Evolutionary conservation across 2,888 invertebrate genomes (phyloP).

Genomic region (Rhingia rostrata): DNA sequence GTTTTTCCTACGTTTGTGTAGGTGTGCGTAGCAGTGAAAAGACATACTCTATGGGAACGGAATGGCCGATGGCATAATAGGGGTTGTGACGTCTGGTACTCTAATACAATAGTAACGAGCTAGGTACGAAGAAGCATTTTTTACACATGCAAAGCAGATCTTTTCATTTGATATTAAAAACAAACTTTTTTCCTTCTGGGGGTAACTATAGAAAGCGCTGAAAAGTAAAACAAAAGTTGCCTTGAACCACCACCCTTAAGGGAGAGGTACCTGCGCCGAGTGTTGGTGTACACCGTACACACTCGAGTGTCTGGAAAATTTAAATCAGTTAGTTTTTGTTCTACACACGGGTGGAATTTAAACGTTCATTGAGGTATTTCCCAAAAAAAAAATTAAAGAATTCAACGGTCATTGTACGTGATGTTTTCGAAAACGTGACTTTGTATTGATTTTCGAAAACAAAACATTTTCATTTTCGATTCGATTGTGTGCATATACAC

Average conservation of each 20-base stretch:
- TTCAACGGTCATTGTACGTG: conserved; percentile 77
- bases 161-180: neutral
- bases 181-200: conserved; percentile 1
- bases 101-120: conserved; percentile 15
- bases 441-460: conserved; percentile 81
- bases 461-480: conserved; percentile 72
- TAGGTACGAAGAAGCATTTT: neutral
- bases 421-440: conserved; percentile 83
- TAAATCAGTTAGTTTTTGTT: conserved; percentile 51
- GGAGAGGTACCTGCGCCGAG: conserved; percentile 17
- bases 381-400: conserved; percentile 30
- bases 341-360: conserved; percentile 36
- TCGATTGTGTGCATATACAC: conserved; percentile 47
- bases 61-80: conserved; percentile 17
- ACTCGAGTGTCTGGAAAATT: conserved; percentile 62
- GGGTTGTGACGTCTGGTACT: conserved; percentile 48
- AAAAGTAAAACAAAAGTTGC: conserved; percentile 56
- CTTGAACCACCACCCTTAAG: conserved; percentile 65
- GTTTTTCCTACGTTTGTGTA: conserved; percentile 12
- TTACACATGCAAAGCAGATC: neutral
- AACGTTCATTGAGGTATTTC: conserved; percentile 53
- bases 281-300: neutral
- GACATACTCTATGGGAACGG: conserved; percentile 31
- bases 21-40: conserved; percentile 28
- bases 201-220: conserved; percentile 2